These are phyloP conservation scores for Phthorimaea operculella DNA, from an alignment of 1,140 invertebrate species.

Conservation along the genomic window DNA sequence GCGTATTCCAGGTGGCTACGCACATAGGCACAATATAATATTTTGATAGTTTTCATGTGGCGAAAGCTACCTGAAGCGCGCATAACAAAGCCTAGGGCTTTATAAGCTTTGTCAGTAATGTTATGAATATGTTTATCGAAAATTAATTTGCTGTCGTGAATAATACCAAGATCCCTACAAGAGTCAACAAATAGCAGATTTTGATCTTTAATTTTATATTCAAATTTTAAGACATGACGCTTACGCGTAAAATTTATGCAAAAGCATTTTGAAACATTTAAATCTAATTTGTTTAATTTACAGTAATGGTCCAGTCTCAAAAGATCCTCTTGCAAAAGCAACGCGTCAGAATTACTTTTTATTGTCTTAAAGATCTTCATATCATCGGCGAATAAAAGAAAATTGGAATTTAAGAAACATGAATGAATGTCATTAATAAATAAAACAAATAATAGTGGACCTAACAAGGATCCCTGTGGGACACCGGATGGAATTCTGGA, in stretches of 20 bases:
- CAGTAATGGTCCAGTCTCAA: background rate
- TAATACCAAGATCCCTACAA: slow-evolving; percentile 1
- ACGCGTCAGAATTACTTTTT: background rate
- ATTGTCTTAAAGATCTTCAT: slow-evolving; percentile 10
- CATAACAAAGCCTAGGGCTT: slow-evolving; percentile 5
- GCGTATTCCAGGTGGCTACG: slow-evolving; percentile 7
- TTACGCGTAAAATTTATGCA: slow-evolving; percentile 3
- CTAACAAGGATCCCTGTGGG: slow-evolving; percentile 11
- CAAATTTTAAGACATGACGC: background rate
- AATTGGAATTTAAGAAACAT: slow-evolving; percentile 10
- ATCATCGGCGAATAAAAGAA: slow-evolving; percentile 14
- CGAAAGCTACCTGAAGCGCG: background rate
- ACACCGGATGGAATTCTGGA: slow-evolving; percentile 18
- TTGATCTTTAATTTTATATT: background rate
- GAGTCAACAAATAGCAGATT: background rate
- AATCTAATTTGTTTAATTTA: background rate
- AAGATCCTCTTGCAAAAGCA: slow-evolving; percentile 1
- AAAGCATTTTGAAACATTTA: slow-evolving; percentile 8
- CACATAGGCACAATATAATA: slow-evolving; percentile 8
- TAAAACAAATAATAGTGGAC: slow-evolving; percentile 10
- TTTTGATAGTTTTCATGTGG: slow-evolving; percentile 8
- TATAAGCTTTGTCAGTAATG: slow-evolving; percentile 3
- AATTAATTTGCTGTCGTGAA: slow-evolving; percentile 3
- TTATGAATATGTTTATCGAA: slow-evolving; percentile 3
- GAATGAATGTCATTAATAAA: slow-evolving; percentile 8